Conservation (phyloP, 2,113 vertebrate species). For the Strix aluco region DNA sequence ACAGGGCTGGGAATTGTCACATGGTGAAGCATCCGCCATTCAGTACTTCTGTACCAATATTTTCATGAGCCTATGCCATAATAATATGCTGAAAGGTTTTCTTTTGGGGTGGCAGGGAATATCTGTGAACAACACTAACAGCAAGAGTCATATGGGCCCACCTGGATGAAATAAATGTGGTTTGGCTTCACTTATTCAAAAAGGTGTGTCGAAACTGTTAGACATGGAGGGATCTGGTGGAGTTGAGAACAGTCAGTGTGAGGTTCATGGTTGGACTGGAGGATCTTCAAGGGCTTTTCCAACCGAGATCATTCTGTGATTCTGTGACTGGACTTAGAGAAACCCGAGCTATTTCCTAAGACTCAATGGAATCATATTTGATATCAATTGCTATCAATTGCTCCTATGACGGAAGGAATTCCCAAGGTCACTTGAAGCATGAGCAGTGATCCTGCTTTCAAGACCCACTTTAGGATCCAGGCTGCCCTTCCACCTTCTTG, state of each 20-base stretch:
- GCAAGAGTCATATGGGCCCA: background rate
- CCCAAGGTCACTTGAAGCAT: background rate
- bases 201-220: background rate
- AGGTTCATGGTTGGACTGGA: too few species aligned
- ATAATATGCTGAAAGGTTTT: background rate
- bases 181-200: background rate
- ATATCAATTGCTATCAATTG: background rate
- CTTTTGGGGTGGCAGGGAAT: background rate
- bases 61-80: background rate
- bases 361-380: background rate
- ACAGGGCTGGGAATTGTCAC: background rate
- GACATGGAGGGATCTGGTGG: background rate
- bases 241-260: too few species aligned
- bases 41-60: rapidly evolving
- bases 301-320: too few species aligned
- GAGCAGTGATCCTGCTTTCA: too few species aligned
- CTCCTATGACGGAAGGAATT: rapidly evolving
- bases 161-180: background rate
- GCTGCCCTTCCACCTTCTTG: too few species aligned
- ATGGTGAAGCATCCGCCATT: rapidly evolving
- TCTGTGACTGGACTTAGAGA: background rate
- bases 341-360: background rate
- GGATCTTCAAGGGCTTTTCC: too few species aligned
- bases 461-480: background rate
- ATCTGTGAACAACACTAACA: background rate